Evolutionary conservation across 2,888 invertebrate genomes (phyloP), one percentile per base, ranked within the genome.

Genomic region (Drosophila yooni): DNA sequence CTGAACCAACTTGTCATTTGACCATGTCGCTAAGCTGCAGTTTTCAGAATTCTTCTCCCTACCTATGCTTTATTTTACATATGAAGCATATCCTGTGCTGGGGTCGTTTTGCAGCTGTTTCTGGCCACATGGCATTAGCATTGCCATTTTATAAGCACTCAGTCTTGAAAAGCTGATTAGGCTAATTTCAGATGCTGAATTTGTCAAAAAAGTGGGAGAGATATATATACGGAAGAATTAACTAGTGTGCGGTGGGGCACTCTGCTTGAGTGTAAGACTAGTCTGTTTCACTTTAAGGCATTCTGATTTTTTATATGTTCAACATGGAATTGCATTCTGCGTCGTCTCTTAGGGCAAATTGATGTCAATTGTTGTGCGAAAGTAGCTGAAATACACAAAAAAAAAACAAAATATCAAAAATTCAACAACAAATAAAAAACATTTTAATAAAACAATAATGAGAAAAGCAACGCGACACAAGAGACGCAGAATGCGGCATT

Each of bases 1-100:
- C 85, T 83, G 78, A 91, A 82, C 81, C 79, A 86, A 82, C 86
- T 90, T 89, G 83, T 88, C 88, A 83, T 85, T 84, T 83, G 88
- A 74, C 77, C 84, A 81, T 82, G 74, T 73, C 82, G 76, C 76
- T 61, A 73, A 63, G 78, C 63, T 70, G 81, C 72, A 50, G 61
- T 73, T 15, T 36, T 54, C 38, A 61, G 66, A 65, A 63, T 62
- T 21, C 43, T 64, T 78, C 43, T 54, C 27, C 56, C 63, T 48
- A 60, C 54, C 58, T 50, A 46, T 59, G 61, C 33, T 18, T 21
- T 38, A 34, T 7, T n/a, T 33, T 15, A 56, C 21, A 52, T 46
- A 13, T 50, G 31, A 13, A 15, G 21, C 65, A 52, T 66, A 64
- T 76, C 76, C 76, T 78, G 59, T 63, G 62, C 48, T 51, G 36